Conservation (phyloP, 2,888 invertebrate genomes). For the Orchesella flavescens region DNA sequence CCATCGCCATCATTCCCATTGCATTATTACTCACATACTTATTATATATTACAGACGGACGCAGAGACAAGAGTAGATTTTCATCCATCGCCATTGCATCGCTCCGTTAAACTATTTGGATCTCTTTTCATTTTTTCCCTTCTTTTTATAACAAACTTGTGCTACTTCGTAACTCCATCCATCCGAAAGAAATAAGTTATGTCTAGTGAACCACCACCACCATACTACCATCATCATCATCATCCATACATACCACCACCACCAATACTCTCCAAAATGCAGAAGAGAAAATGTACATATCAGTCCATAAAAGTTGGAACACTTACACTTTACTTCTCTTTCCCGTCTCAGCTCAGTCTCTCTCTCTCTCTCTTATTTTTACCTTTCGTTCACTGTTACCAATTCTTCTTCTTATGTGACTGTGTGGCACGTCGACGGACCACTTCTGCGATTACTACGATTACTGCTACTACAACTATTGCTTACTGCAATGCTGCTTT, state of each 20-base stretch:
- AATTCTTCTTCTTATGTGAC: slow-evolving; percentile 24
- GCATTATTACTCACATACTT: slow-evolving; percentile 59
- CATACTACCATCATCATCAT: no score
- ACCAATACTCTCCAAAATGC: slow-evolving; percentile 2
- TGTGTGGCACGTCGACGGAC: slow-evolving; percentile 44
- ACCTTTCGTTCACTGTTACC: slow-evolving; percentile 37
- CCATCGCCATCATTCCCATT: slow-evolving; percentile 59
- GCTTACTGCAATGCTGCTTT: neutral
- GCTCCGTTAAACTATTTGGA: slow-evolving; percentile 58
- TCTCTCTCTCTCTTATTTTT: slow-evolving; percentile 27
- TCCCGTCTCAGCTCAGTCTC: no score
- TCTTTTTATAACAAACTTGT: slow-evolving; percentile 46
- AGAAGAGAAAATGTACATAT: neutral
- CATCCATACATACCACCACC: neutral
- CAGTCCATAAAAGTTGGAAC: slow-evolving; percentile 57
- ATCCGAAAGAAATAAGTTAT: slow-evolving; percentile 59
- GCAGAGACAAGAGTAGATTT: slow-evolving; percentile 39
- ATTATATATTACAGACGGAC: slow-evolving; percentile 47
- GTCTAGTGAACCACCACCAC: slow-evolving; percentile 31
- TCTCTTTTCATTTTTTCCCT: slow-evolving; percentile 45
- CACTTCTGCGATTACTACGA: slow-evolving; percentile 53
- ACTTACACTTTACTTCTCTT: slow-evolving; percentile 51
- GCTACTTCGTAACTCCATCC: slow-evolving; percentile 52
- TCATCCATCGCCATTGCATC: slow-evolving; percentile 27
- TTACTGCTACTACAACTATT: slow-evolving; percentile 22